These are phyloP conservation scores for Microplitis mediator DNA, from an alignment of 1,140 invertebrate species.

Conservation along the genomic window DNA sequence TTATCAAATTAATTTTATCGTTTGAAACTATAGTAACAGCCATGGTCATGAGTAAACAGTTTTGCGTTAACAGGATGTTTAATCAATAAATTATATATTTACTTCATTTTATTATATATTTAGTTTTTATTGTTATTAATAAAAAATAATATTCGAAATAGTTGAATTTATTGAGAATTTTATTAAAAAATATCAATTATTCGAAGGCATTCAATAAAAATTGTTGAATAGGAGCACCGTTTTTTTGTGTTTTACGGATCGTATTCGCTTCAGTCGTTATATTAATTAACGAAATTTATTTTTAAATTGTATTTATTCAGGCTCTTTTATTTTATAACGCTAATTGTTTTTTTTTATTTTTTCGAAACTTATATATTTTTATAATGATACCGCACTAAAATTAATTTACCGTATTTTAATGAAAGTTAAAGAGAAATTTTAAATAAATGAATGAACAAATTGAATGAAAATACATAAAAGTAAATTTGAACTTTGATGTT, in stretches of 20 bases:
- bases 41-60: neutral
- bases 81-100: too few species aligned
- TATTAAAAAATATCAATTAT: too few species aligned
- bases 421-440: too few species aligned
- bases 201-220: too few species aligned
- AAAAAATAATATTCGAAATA: too few species aligned
- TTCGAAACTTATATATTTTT: neutral
- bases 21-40: neutral
- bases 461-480: too few species aligned
- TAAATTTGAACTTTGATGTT: too few species aligned
- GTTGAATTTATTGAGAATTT: too few species aligned
- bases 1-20: slow-evolving; percentile 10
- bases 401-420: slow-evolving; percentile 30
- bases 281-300: slow-evolving; percentile 38
- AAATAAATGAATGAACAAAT: neutral
- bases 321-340: neutral
- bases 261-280: slow-evolving; percentile 17
- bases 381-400: slow-evolving; percentile 21
- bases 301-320: neutral
- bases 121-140: too few species aligned
- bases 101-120: too few species aligned
- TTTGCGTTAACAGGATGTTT: neutral
- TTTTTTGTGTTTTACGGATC: too few species aligned
- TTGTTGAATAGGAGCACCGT: too few species aligned
- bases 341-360: neutral